Evolutionary conservation across 2,888 invertebrate genomes (phyloP).

Genomic region (Eucera pruinosa): DNA sequence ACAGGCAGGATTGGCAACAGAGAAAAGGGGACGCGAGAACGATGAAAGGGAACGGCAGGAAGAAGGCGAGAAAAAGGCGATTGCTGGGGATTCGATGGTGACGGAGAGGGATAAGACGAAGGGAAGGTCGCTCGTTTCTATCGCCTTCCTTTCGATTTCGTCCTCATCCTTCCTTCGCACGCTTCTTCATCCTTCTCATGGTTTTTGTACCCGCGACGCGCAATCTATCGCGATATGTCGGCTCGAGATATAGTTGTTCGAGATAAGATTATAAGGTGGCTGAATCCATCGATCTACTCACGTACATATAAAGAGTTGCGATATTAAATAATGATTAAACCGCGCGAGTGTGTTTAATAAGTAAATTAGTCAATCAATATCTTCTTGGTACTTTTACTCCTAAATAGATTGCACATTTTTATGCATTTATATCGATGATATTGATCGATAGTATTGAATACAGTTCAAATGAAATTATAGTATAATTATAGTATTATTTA

Average conservation of each 20-base stretch:
- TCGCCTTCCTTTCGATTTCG: conserved; percentile 46
- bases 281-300: conserved; percentile 63
- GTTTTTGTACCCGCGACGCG: conserved; percentile 57
- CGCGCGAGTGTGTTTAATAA: no score
- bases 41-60: conserved; percentile 4
- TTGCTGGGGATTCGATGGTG: conserved; percentile 59
- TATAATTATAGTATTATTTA: no score
- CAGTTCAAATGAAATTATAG: no score
- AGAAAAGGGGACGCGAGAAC: not conserved
- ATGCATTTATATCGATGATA: no score
- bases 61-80: conserved; percentile 46
- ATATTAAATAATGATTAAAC: no score
- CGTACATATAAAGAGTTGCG: no score
- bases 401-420: no score
- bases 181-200: conserved; percentile 32
- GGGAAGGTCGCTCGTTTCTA: conserved; percentile 49
- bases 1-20: conserved; percentile 3
- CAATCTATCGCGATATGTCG: conserved; percentile 70
- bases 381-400: no score
- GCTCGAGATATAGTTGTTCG: conserved; percentile 54
- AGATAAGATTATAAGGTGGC: conserved; percentile 64
- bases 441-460: no score
- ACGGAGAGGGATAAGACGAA: conserved; percentile 52
- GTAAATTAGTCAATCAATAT: no score
- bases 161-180: conserved; percentile 4